Evolutionary conservation across 2,888 invertebrate genomes (phyloP).

Genomic region (Thymelicus sylvestris): DNA sequence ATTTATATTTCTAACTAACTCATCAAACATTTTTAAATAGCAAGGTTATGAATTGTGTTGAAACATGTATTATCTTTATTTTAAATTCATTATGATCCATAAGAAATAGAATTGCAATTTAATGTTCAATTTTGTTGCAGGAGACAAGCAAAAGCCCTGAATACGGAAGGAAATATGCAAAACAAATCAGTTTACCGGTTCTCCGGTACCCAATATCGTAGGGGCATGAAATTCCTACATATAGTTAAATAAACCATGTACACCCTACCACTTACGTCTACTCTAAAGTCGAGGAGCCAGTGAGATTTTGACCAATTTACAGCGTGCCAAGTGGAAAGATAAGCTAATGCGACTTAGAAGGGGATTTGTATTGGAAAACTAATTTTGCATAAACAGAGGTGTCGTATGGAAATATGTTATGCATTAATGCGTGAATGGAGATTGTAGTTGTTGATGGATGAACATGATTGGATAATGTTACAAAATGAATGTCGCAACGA

Average conservation of each 20-base stretch:
- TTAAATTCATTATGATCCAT: no score
- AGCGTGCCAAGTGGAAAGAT: conserved; percentile 84
- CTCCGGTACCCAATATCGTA: conserved; percentile 13
- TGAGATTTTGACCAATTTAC: conserved; percentile 85
- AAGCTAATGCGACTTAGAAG: conserved; percentile 76
- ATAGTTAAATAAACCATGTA: conserved; percentile 44
- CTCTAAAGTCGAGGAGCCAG: conserved; percentile 74
- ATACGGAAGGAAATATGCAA: conserved; percentile 18
- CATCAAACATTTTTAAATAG: no score
- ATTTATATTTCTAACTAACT: no score
- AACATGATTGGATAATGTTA: conserved; percentile 31
- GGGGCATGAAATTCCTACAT: conserved; percentile 16
- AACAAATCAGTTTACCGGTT: conserved; percentile 14
- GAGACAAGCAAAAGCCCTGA: not conserved
- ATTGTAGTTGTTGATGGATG: conserved; percentile 31
- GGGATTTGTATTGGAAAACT: conserved; percentile 77
- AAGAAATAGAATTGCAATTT: not conserved
- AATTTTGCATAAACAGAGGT: conserved; percentile 70
- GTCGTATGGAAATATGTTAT: conserved; percentile 30
- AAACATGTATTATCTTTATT: no score
- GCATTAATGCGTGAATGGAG: conserved; percentile 34
- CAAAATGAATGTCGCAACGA: conserved; percentile 19
- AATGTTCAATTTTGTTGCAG: conserved; percentile 24
- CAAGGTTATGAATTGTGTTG: no score
- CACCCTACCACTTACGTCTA: conserved; percentile 67